Evolutionary conservation across 2,797 vertebrate species (phyloP), one percentile per base, ranked within the genome.

Genomic region (Triplophysa bombifrons): DNA sequence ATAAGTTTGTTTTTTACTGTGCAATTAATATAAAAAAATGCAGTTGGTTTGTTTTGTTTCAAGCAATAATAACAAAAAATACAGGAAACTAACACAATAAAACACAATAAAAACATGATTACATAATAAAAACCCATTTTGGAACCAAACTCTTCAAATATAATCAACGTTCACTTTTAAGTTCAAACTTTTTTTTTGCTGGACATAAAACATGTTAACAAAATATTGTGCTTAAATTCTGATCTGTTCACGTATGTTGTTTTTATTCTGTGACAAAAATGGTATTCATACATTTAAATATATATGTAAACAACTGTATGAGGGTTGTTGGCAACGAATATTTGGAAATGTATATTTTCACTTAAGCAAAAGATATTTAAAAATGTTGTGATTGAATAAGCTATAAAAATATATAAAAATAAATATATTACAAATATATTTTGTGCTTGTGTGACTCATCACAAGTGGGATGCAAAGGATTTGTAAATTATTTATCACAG

Each of bases 401-500:
- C 34, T 1, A n/a, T 53, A 10, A 48, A 48, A 38, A 38, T 38
- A 38, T 38, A 41, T 41, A 11, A 1, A 41, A 41, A 41, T 41
- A 41, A 41, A 41, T 41, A 41, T 48, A 13, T 60, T 60, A 25
- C 11, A 60, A 14, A 25, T 25, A 60, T 60, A 58, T 53, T 63
- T 27, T 41, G 27, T 16, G 13, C 46, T 38, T 75, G 56, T 51
- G 56, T n/a, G 17, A 60, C 66, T 4, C 11, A 70, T 48, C 19
- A 77, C 20, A 27, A 78, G 50, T 51, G 69, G 58, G 66, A 46
- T 38, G 48, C 3, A 17, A 56, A 22, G 30, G 20, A 69, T 30
- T 12, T 0, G 74, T 82, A 17, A 2, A 78, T 78, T 82, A 74
- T 81, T 74, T 69, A 85, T 51, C 38, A 55, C 25, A 72, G 55